These are phyloP conservation scores for Protonemura montana DNA, from an alignment of 2,888 invertebrate species.

Conservation along the genomic window DNA sequence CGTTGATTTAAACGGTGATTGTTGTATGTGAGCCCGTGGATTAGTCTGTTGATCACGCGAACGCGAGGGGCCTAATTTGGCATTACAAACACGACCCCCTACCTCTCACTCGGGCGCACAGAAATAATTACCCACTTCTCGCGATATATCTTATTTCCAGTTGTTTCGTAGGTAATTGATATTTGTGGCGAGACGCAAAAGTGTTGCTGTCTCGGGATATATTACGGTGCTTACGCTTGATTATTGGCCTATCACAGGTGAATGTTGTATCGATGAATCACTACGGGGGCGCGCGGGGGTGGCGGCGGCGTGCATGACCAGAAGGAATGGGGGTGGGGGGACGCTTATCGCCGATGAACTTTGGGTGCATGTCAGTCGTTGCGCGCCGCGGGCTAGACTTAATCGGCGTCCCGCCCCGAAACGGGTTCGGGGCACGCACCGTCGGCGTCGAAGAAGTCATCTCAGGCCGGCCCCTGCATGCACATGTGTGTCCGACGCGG, in stretches of 20 bases:
- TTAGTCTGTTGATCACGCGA: conserved; percentile 24
- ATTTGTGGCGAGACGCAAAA: neutral
- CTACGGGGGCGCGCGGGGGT: neutral
- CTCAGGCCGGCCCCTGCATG: neutral
- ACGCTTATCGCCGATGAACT: neutral
- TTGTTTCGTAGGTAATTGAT: neutral
- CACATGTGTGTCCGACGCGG: neutral
- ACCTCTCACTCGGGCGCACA: neutral
- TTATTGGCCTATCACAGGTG: neutral
- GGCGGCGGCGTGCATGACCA: neutral
- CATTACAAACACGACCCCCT: neutral
- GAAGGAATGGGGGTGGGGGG: neutral
- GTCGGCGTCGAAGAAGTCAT: neutral
- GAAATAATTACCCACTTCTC: neutral
- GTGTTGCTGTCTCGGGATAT: neutral
- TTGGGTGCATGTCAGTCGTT: neutral
- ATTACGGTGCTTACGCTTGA: neutral
- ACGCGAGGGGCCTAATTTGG: neutral
- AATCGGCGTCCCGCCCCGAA: neutral
- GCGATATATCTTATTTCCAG: neutral
- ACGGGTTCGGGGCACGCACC: neutral
- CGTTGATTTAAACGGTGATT: conserved; percentile 1
- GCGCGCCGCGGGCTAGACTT: neutral
- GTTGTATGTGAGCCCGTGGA: conserved; percentile 17
- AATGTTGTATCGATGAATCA: neutral